phyloP scores from a whole-genome alignment of 2,113 vertebrate genomes.

The Silurus meridionalis region DNA sequence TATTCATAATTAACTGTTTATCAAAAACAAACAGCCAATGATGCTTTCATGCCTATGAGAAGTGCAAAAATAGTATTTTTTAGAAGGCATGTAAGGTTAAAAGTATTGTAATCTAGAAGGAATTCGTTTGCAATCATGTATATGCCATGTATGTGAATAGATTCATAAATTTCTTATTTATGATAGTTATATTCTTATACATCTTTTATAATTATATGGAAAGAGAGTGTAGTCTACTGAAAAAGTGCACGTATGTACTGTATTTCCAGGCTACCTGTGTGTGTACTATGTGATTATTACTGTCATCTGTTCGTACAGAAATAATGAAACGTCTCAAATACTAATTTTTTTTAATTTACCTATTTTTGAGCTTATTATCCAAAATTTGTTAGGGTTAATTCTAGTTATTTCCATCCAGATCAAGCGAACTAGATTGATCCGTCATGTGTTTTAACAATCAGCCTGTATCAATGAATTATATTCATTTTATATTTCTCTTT shows the following conservation, averaged over 20 bases:
- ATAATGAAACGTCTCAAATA: not conserved
- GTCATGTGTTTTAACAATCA: not conserved
- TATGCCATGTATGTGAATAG: not conserved
- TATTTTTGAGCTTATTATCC: not conserved
- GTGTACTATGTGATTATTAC: not conserved
- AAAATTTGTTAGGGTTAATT: not conserved
- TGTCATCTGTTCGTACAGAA: not conserved
- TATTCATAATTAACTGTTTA: no score
- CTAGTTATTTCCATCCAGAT: no score
- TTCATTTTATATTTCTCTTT: not conserved
- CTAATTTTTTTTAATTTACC: not conserved
- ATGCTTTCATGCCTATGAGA: not conserved
- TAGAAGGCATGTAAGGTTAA: not conserved
- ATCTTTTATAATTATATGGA: no score
- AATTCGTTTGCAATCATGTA: not conserved
- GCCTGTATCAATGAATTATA: not conserved
- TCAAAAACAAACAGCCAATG: no score
- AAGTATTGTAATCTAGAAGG: not conserved
- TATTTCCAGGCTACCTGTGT: not conserved
- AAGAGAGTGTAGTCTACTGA: no score
- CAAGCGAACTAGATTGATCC: no score
- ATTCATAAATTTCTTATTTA: not conserved
- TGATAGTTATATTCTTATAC: not conserved
- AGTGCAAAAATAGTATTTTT: no score
- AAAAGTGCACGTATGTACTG: not conserved